phyloP scores from a whole-genome alignment of 2,113 vertebrate species.

The Pangasianodon gigas region DNA sequence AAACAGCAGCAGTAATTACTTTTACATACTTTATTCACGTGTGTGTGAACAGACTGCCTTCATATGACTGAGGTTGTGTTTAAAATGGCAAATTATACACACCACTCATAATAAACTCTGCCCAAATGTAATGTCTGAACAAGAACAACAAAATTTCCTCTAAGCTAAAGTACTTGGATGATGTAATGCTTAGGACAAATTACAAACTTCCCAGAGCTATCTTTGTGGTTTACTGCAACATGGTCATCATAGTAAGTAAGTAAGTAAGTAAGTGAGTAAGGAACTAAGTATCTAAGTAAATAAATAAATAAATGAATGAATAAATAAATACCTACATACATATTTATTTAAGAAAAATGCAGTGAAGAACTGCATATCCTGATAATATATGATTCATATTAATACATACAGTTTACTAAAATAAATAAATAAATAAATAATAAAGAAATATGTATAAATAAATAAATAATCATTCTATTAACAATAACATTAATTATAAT shows the following conservation, averaged over 20 bases:
- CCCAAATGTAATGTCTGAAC: background rate
- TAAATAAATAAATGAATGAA: background rate
- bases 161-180: background rate
- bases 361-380: background rate
- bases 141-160: background rate
- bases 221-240: background rate
- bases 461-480: background rate
- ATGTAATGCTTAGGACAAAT: background rate
- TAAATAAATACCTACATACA: background rate
- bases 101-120: background rate
- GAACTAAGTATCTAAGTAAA: background rate
- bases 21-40: background rate
- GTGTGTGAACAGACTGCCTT: background rate
- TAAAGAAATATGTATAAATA: background rate
- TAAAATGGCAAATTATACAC: background rate
- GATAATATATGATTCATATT: background rate
- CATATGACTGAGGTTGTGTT: background rate
- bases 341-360: background rate
- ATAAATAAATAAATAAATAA: background rate
- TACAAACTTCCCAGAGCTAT: background rate
- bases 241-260: background rate
- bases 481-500: background rate
- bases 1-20: slow-evolving; percentile 40
- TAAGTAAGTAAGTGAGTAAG: background rate
- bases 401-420: background rate